Base-by-base conservation (phyloP, 35 echinoderm and acorn worm species). In the Apostichopus japonicus region DNA sequence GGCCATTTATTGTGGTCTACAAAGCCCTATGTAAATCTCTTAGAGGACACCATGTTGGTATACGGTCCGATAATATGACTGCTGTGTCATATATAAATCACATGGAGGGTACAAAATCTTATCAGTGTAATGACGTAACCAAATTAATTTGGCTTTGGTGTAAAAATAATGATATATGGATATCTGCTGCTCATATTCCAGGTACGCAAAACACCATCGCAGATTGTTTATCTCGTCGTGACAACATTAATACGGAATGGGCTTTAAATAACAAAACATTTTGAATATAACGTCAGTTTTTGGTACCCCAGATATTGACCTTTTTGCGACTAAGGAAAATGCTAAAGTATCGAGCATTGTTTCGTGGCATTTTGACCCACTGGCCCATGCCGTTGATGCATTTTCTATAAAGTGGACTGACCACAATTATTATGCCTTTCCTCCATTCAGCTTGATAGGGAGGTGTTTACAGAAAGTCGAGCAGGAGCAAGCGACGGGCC, bases 41-140 rank as follows among this genome's bases (percentile, higher is more conserved):
- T 27, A 27, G 0, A 27, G 0, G 25, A 27, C 59, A 75, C 75
- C 93, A 90, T 78, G 75, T 90, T 54, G 25, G 54, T 78, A 88
- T 94, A 8, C 24, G 53, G 23, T 54, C 65, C 13, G 86, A 94
- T 59, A 94, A 91, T 53, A 91, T 79, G 1, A 94, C 93, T 5
- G 87, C 79, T 15, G 93, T 94, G 6, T 8, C 87, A 22, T 94
- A 80, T 80, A 82, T 90, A 13, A 90, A 94, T 70, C 23, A 83
- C 53, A 94, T 94, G 88, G 93, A 88, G 23, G 88, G 93, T 55
- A 86, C 71, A 16, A 94, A 61, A 86, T 94, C 88, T 17, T 22
- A 22, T 19, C 13, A 56, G 10, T 94, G 93, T 84, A 86, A 94
- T 86, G n/a, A 22, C 4, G 59, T 91, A 54, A 87, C 93, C 6